Conservation (phyloP, 2,888 invertebrate species). For the Xylocampa areola region DNA sequence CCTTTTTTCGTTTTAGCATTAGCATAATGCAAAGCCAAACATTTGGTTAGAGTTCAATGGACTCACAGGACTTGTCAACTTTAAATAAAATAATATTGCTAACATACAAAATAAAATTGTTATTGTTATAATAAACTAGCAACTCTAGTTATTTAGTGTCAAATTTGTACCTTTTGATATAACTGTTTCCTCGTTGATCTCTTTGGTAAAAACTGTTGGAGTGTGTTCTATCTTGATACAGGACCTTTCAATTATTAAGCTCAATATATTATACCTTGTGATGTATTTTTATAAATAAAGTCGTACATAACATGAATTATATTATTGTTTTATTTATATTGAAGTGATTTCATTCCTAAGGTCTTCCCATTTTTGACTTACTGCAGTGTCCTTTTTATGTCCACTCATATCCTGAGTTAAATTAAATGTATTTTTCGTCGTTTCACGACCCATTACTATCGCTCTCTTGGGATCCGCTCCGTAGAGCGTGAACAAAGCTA, state of each 20-base stretch:
- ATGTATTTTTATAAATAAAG: conserved; percentile 88
- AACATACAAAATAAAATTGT: conserved; percentile 33
- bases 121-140: conserved; percentile 34
- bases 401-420: too few relatives aligned
- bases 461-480: too few relatives aligned
- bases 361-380: too few relatives aligned
- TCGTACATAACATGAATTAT: conserved; percentile 58
- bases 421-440: too few relatives aligned
- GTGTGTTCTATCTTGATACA: conserved; percentile 86
- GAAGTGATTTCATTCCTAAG: too few relatives aligned
- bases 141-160: conserved; percentile 63
- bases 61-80: too few relatives aligned
- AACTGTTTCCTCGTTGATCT: conserved; percentile 59
- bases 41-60: too few relatives aligned
- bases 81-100: conserved; percentile 40
- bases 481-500: too few relatives aligned
- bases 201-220: conserved; percentile 82
- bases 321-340: conserved; percentile 34
- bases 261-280: conserved; percentile 87
- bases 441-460: too few relatives aligned
- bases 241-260: conserved; percentile 86
- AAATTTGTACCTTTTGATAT: conserved; percentile 63
- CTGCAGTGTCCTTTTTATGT: too few relatives aligned
- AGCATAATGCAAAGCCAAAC: too few relatives aligned
- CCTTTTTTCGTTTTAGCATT: too few relatives aligned